phyloP scores from a whole-genome alignment of 2,113 vertebrate genomes.

The Scortum barcoo region DNA sequence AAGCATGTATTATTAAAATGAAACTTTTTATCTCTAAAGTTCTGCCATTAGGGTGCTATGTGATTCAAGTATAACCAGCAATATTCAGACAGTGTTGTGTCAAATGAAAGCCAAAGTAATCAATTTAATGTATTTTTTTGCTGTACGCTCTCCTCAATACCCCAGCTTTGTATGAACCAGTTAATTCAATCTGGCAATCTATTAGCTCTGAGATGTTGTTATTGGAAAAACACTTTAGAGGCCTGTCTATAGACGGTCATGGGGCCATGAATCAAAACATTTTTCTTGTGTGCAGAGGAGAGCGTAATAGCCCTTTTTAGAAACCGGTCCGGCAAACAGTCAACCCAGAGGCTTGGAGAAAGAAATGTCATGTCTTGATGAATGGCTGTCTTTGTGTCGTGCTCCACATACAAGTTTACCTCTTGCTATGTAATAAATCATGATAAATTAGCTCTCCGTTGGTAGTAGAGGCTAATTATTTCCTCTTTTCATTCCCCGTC shows the following conservation, averaged over 20 bases:
- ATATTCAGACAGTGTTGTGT: constrained; percentile 30
- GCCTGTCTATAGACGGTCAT: constrained; percentile 64
- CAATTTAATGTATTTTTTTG: constrained; percentile 36
- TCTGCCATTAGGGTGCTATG: constrained; percentile 7
- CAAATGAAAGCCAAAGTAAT: constrained; percentile 53
- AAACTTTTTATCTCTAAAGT: constrained; percentile 15
- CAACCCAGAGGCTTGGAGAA: constrained; percentile 59
- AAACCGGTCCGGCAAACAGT: constrained; percentile 61
- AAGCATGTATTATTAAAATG: not conserved
- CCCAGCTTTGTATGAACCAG: constrained; percentile 44
- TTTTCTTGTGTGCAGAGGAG: constrained; percentile 60
- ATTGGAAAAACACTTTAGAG: constrained; percentile 74
- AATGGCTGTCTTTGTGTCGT: constrained; percentile 77
- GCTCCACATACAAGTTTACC: constrained; percentile 64
- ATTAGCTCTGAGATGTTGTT: constrained; percentile 66
- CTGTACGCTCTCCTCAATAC: constrained; percentile 5
- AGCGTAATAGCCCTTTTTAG: constrained; percentile 69
- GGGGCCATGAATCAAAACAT: constrained; percentile 75
- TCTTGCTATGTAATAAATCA: constrained; percentile 76
- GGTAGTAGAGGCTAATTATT: constrained; percentile 75
- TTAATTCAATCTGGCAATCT: constrained; percentile 72
- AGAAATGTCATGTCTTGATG: constrained; percentile 72
- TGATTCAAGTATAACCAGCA: constrained; percentile 36
- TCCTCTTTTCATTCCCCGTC: constrained; percentile 51
- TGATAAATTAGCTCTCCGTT: constrained; percentile 67